phyloP scores from a whole-genome alignment of 2,113 vertebrate species.

The Rhea americana region DNA sequence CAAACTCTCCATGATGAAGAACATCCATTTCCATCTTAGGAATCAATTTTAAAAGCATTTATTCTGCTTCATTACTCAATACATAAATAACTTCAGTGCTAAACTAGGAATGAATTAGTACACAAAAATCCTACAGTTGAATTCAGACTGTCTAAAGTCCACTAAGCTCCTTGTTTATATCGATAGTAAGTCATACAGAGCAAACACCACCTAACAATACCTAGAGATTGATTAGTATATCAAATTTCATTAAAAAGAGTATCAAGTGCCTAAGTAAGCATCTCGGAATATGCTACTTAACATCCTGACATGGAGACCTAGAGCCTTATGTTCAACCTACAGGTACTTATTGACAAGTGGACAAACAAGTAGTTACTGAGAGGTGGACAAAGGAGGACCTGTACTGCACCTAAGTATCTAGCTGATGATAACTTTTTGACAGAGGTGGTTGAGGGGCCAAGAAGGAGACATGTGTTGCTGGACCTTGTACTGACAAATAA shows the following conservation, averaged over 20 bases:
- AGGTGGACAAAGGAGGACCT: neutral
- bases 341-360: neutral
- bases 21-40: neutral
- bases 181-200: neutral
- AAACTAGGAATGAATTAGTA: neutral
- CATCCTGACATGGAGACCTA: neutral
- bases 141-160: neutral
- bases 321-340: neutral
- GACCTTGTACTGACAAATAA: no score
- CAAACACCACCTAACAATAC: neutral
- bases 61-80: neutral
- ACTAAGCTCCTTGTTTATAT: neutral
- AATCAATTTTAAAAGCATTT: neutral
- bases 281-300: neutral
- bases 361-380: neutral
- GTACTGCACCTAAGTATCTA: neutral
- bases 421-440: no score
- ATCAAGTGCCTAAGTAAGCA: neutral
- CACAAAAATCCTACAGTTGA: neutral
- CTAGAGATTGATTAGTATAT: accelerated
- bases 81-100: neutral
- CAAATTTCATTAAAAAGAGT: neutral
- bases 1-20: neutral
- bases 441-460: no score
- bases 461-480: no score